Evolutionary conservation across 1,140 invertebrate species (phyloP).

Genomic region (Orius insidiosus): DNA sequence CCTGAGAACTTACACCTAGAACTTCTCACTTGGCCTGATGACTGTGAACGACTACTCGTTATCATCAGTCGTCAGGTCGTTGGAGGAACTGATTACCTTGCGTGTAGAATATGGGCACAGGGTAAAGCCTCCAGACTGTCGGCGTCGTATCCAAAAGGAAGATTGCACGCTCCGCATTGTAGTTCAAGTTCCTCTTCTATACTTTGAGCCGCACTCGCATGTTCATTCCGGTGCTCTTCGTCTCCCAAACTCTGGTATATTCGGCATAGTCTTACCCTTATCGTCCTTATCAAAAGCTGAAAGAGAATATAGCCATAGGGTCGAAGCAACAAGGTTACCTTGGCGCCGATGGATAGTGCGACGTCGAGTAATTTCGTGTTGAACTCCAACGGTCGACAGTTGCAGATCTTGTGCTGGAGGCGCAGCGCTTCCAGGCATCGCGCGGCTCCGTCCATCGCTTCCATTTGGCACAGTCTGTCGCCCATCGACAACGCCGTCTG

Average conservation of each 20-base stretch:
- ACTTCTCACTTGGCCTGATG: too few relatives aligned
- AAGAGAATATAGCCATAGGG: too few relatives aligned
- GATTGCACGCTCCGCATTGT: conserved; percentile 55
- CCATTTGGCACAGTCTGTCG: conserved; percentile 66
- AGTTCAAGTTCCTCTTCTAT: conserved; percentile 55
- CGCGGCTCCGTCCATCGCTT: conserved; percentile 70
- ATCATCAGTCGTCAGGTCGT: too few relatives aligned
- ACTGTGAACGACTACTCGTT: too few relatives aligned
- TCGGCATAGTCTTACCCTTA: conserved; percentile 50
- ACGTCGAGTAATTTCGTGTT: conserved; percentile 63
- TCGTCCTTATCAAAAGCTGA: conserved; percentile 56
- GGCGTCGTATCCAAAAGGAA: conserved; percentile 52
- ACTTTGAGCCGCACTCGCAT: conserved; percentile 47
- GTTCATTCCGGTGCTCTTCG: conserved; percentile 53
- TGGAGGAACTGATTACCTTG: conserved; percentile 49
- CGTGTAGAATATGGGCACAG: conserved; percentile 68
- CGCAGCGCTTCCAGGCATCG: conserved; percentile 56
- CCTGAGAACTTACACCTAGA: too few relatives aligned
- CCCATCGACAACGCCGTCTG: conserved; percentile 56
- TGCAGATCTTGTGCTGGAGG: conserved; percentile 63
- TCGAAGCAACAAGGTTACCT: conserved; percentile 30
- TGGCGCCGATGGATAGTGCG: conserved; percentile 59
- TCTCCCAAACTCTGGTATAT: conserved; percentile 66
- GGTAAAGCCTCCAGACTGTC: conserved; percentile 59
- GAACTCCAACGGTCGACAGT: conserved; percentile 64